A percentile compares a stretch with the other conserved stretches of the same genome.
These are phyloP conservation scores for Leucopsar rothschildi DNA, from an alignment of 2,113 vertebrate species.

Conservation along the genomic window DNA sequence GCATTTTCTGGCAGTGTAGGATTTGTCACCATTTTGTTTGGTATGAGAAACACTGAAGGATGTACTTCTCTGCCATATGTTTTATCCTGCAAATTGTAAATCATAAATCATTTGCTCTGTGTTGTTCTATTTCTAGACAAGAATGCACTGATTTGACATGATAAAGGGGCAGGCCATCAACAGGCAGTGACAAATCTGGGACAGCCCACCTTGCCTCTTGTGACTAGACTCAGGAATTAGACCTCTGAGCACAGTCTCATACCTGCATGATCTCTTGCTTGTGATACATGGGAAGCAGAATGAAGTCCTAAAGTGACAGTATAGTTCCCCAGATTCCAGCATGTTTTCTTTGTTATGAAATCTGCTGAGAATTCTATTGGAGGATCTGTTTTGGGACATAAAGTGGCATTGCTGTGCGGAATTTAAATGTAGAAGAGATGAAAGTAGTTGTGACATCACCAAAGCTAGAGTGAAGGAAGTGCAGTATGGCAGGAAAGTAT, in stretches of 20 bases:
- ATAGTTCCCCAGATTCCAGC: not conserved
- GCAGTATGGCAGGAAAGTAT: not conserved
- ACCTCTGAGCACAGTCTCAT: rapidly evolving
- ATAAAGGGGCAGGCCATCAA: not conserved
- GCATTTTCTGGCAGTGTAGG: not conserved
- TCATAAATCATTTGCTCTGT: not conserved
- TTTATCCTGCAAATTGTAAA: not conserved
- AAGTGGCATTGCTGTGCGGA: not conserved
- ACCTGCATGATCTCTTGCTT: not conserved
- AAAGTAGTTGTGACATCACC: not conserved
- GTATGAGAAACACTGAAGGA: not conserved
- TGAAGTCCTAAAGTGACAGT: not conserved
- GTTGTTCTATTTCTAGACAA: not conserved
- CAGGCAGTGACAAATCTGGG: not conserved
- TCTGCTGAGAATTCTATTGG: not conserved
- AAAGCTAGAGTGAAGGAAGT: not conserved
- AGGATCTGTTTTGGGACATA: not conserved
- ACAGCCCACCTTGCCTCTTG: not conserved
- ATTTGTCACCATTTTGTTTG: not conserved
- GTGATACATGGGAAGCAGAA: not conserved
- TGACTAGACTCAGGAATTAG: not conserved
- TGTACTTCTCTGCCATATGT: not conserved
- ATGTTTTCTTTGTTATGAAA: not conserved
- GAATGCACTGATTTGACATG: not conserved
- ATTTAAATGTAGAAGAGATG: not conserved